Evolutionary conservation across 2,113 vertebrate genomes (phyloP), one percentile per base, ranked within the genome.

Genomic region (Zonotrichia leucophrys): DNA sequence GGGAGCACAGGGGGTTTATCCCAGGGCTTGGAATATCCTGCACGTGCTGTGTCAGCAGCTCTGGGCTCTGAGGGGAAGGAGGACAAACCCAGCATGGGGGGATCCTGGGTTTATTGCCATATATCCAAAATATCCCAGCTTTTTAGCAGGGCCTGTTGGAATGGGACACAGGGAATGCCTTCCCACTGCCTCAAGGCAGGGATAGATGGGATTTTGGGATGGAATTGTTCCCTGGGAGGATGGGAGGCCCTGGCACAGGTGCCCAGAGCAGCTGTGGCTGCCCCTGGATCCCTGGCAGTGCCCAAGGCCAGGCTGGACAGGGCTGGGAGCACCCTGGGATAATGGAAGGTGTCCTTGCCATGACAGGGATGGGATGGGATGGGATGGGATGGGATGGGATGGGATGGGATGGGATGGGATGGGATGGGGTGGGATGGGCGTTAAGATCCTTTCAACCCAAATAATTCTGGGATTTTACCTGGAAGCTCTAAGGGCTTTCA

Each of bases 281-380:
- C 14, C 49, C 24, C 49, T 50, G 49, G 17, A 64, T 55, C 50
- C 59, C 49, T 56, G 59, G 23, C 0, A 74, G 15, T 47, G 49
- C n/a, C n/a, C n/a, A n/a, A n/a, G n/a, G n/a, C n/a, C n/a, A n/a
- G n/a, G n/a, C 0, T 73, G 58, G 52, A 22, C 0, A 0, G 30
- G 9, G 11, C 9, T 59, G 3, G 79, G 70, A 49, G 19, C 24
- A 28, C 0, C 42, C 42, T 66, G 83, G 52, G 20, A 41, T 0
- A 5, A 10, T 16, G 42, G 42, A 0, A 85, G 18, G 8, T n/a
- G 49, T 64, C 41, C 81, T 28, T 73, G 69, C 14, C 35, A 5
- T 9, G 28, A 27, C 27, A 47, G 22, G 49, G 4, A 74, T 2
- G 1, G 41, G 50, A n/a, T n/a, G n/a, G n/a, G n/a, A n/a, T n/a